phyloP scores from a whole-genome alignment of 2,113 vertebrate species.

The Oreochromis spilurus region DNA sequence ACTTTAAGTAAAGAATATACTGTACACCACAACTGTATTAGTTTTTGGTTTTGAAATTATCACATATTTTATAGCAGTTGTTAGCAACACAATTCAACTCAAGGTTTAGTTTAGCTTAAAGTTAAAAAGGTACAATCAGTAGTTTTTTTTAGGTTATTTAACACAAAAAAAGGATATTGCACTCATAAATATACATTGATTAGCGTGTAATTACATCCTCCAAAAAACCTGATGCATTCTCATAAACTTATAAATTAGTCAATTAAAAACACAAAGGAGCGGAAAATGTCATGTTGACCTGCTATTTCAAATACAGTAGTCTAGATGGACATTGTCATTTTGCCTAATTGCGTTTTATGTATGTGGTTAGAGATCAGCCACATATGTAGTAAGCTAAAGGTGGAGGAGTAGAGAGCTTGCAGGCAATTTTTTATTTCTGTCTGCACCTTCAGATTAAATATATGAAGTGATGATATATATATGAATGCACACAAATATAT shows the following conservation, averaged over 20 bases:
- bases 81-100: neutral
- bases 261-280: neutral
- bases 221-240: neutral
- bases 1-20: neutral
- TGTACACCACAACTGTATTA: neutral
- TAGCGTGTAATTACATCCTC: neutral
- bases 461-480: too few species aligned
- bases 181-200: neutral
- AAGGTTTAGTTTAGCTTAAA: neutral
- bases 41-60: neutral
- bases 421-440: neutral
- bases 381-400: neutral
- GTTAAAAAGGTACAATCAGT: neutral
- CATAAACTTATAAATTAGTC: neutral
- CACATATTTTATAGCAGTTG: neutral
- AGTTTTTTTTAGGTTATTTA: neutral
- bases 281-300: neutral
- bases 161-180: neutral
- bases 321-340: neutral
- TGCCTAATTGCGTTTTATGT: neutral
- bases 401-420: neutral
- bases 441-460: neutral
- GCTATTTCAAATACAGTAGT: neutral
- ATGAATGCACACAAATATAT: too few species aligned
- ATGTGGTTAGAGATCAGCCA: neutral